Evolutionary conservation across 2,797 vertebrate species (phyloP), one percentile per base, ranked within the genome.

Genomic region (Parauchenoglanis punctatus): DNA sequence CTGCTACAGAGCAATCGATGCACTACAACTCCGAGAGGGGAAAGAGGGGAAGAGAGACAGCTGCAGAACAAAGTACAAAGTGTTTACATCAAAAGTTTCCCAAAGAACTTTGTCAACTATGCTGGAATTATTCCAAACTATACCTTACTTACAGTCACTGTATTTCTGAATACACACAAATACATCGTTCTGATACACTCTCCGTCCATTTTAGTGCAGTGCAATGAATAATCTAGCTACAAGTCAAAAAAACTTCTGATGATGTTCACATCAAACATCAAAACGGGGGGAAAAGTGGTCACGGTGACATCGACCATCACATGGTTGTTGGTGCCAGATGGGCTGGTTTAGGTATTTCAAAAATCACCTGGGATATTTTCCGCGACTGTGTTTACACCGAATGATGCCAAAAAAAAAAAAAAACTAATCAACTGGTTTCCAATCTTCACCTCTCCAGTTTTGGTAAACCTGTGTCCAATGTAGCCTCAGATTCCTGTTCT

Each of bases 1-100:
- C 25, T 7, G 63, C 88, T 85, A 67, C 8, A 86, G 67, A 80
- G 20, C 68, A 68, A 85, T 88, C 84, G 67, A 87, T 85, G 73
- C 1, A 12, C 59, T 59, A 61, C 25, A 81, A 85, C 61, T 85
- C 81, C 68, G 25, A 87, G 20, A 76, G 52, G 63, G 83, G 44
- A 46, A 35, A 52, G 70, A 61, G 56, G 75, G 44, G n/a, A 13
- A 18, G 52, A 61, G 25, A 75, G 35, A 84, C 10, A 59, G 54
- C 68, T 40, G 73, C 13, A n/a, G 25, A 65, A 28, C 81, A 52
- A 40, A 40, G 44, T 52, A 59, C 44, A n/a, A 81, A 81, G 23
- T 82, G 58, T 63, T 63, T 13, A 44, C 59, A 46, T 65, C 59
- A 28, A 61, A 61, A 25, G 31, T 59, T 44, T 23, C 28, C n/a